Evolutionary conservation across 2,113 vertebrate species (phyloP), one percentile per base, ranked within the genome.

Genomic region (Takifugu bimaculatus): DNA sequence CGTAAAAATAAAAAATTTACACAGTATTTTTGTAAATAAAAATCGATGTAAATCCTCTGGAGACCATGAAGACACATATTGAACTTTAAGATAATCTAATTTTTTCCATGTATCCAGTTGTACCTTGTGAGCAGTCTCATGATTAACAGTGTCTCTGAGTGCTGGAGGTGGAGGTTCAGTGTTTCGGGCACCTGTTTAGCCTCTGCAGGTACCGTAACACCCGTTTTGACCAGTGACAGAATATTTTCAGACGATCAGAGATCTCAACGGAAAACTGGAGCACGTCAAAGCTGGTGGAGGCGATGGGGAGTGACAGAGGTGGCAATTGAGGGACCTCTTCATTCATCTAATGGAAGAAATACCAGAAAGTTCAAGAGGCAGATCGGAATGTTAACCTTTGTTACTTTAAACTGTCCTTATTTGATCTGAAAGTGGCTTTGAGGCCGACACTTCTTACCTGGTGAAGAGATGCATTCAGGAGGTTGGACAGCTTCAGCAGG

Each of bases 231-330:
- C 71, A 88, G 1, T 25, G 0, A 27, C 74, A 76, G 53, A 90
- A 90, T 7, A 1, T 3, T 0, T 26, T 9, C 3, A 90, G 39
- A 28, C 13, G 79, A 0, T 72, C 27, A 0, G 77, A 66, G 49
- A 89, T 65, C 66, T 87, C 80, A 0, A 78, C n/a, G 4, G 87
- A 83, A 39, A 65, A 63, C 35, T 1, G 32, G 26, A 82, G 55
- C 9, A 64, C 52, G 0, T 85, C 76, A 6, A 88, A 91, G 54
- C 75, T 13, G 0, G 71, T 60, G 52, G 73, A 65, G 53, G 60
- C 25, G n/a, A 12, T 10, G 0, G 84, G 81, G 10, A 89, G 44
- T 3, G 77, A 51, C 13, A 67, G 68, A 1, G 64, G 0, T 0
- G 20, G 7, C 0, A 2, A 0, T 57, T 26, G 4, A 26, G 80